Evolutionary conservation across 2,113 vertebrate species (phyloP).

Genomic region (Xerus inauris): DNA sequence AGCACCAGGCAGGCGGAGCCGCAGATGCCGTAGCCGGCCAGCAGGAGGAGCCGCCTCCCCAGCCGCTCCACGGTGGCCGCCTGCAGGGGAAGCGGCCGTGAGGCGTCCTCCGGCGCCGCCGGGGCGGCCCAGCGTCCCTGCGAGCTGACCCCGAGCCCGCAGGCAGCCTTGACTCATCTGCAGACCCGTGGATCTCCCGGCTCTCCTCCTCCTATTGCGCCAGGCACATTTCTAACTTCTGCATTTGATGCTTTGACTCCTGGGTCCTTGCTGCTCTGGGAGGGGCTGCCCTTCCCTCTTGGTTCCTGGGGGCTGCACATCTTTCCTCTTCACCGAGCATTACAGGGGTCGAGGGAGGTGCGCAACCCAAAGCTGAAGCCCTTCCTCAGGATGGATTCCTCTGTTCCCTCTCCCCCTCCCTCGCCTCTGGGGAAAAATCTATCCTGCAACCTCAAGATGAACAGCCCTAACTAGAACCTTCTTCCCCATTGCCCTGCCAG

Average conservation of each 20-base stretch:
- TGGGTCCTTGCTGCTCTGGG: background rate
- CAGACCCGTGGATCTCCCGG: background rate
- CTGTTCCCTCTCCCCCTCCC: background rate
- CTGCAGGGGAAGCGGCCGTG: constrained; percentile 56
- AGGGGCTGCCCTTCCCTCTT: background rate
- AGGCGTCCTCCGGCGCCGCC: no score
- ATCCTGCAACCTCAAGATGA: background rate
- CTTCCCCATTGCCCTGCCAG: background rate
- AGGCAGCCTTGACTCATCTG: no score
- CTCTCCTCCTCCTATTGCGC: no score
- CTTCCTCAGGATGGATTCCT: background rate
- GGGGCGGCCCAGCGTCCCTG: rapidly evolving
- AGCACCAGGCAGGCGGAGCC: constrained; percentile 86
- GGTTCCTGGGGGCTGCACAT: no score
- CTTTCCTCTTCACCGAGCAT: background rate
- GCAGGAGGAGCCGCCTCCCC: constrained; percentile 87
- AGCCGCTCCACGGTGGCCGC: constrained; percentile 86
- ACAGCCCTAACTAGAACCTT: background rate
- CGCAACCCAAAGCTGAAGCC: background rate
- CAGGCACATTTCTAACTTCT: background rate
- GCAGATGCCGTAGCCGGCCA: constrained; percentile 89
- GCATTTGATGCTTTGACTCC: background rate
- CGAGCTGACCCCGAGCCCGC: no score
- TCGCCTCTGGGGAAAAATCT: background rate
- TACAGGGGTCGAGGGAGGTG: background rate